These are phyloP conservation scores for Machaerirhynchus nigripectus DNA, from an alignment of 2,113 vertebrate genomes.

Conservation along the genomic window DNA sequence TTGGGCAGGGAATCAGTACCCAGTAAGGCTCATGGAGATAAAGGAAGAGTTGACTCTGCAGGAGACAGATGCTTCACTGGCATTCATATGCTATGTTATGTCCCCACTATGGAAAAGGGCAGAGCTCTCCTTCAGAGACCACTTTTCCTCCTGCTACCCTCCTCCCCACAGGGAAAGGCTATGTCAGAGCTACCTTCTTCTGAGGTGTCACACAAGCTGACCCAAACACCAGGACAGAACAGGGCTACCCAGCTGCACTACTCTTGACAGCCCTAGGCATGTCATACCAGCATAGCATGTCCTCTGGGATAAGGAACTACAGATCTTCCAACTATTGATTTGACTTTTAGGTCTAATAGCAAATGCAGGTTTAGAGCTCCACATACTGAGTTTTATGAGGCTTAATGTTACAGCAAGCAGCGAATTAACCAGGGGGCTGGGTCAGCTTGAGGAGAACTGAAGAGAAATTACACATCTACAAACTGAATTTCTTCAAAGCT, in stretches of 20 bases:
- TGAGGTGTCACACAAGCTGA: not conserved
- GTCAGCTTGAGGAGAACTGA: not conserved
- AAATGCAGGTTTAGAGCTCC: not conserved
- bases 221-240: not conserved
- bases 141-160: not conserved
- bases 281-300: not conserved
- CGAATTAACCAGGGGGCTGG: not conserved
- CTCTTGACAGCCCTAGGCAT: not conserved
- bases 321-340: conserved; percentile 30
- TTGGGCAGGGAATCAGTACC: not conserved
- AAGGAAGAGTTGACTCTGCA: not conserved
- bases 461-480: not conserved
- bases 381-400: not conserved
- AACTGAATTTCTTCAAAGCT: not conserved
- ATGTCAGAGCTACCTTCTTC: not conserved
- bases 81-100: not conserved
- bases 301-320: not conserved
- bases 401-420: not conserved
- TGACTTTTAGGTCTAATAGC: not conserved
- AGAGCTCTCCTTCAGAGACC: not conserved
- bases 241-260: not conserved
- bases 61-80: not conserved
- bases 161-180: not conserved
- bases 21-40: not conserved
- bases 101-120: not conserved